Evolutionary conservation across 2,113 vertebrate species (phyloP), one percentile per base, ranked within the genome.

Genomic region (Salvelinus alpinus): DNA sequence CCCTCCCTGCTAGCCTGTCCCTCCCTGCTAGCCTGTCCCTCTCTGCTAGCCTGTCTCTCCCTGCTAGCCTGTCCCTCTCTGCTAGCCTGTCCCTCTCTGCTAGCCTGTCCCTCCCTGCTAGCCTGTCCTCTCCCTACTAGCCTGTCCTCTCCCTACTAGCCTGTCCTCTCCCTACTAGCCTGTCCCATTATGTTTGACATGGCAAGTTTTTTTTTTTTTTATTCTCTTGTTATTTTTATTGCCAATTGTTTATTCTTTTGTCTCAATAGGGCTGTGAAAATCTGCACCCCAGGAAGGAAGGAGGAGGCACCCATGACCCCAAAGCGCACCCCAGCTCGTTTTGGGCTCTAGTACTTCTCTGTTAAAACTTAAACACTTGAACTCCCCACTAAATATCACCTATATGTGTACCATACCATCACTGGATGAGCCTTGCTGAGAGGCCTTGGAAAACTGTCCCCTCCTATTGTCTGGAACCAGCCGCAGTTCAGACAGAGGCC

Each of bases 291-390:
- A 0, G 98, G 98, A 70, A 93, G 96, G 80, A 96, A 89, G 79
- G 97, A 99, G 29, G 95, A 98, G n/a, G 93, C 94, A 20, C 96
- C 96, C 34, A 94, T 95, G 94, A 98, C 96, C 0, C 97, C 98
- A n/a, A 95, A 94, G 84, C 95, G 91, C 69, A 98, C 96, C 0
- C 97, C 97, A 9, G 94, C 96, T 25, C 96, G 96, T 75, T 99
- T 98, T 54, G 97, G 98, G 78, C 93, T 99, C 71, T 98, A 82
- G 91, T 81, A 20, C 22, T 5, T 60, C 20, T 7, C 54, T 67
- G 44, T 16, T 27, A 12, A 57, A 16, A 34, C 25, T 11, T 4
- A 20, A 18, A 48, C 73, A 20, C 47, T 12, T n/a, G 47, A 13
- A 38, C 71, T 57, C 20, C 11, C 22, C 59, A 62, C 20, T 9